Conservation (phyloP, 2,113 vertebrate genomes). For the Odocoileus virginianus region DNA sequence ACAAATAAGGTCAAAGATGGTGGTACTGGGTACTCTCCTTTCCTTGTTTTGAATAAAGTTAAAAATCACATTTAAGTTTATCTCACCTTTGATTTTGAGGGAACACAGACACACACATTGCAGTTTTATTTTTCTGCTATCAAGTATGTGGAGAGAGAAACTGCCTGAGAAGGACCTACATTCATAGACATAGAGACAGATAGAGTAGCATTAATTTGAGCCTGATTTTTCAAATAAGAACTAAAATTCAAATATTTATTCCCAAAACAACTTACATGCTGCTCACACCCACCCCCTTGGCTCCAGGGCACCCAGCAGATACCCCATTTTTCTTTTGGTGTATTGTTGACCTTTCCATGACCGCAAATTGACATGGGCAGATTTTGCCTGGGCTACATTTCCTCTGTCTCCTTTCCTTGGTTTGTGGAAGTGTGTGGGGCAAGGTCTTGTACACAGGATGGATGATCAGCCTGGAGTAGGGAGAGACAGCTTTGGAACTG, state of each 20-base stretch:
- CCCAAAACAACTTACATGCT: fast-evolving
- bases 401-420: too few relatives aligned
- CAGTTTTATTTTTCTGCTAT: not conserved
- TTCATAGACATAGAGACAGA: not conserved
- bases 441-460: fast-evolving
- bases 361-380: fast-evolving
- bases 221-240: not conserved
- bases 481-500: fast-evolving
- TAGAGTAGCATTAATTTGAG: not conserved
- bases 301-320: not conserved
- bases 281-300: fast-evolving
- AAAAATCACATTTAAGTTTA: not conserved
- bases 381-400: not conserved
- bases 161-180: not conserved
- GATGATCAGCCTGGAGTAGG: not conserved
- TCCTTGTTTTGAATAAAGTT: not conserved
- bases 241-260: not conserved
- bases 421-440: not conserved
- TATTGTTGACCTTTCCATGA: not conserved
- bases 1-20: fast-evolving
- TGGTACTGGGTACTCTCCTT: not conserved
- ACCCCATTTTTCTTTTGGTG: not conserved
- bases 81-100: not conserved
- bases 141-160: not conserved
- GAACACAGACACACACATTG: not conserved